These are phyloP conservation scores for Lateolabrax maculatus DNA, from an alignment of 2,797 vertebrate genomes.

Conservation along the genomic window DNA sequence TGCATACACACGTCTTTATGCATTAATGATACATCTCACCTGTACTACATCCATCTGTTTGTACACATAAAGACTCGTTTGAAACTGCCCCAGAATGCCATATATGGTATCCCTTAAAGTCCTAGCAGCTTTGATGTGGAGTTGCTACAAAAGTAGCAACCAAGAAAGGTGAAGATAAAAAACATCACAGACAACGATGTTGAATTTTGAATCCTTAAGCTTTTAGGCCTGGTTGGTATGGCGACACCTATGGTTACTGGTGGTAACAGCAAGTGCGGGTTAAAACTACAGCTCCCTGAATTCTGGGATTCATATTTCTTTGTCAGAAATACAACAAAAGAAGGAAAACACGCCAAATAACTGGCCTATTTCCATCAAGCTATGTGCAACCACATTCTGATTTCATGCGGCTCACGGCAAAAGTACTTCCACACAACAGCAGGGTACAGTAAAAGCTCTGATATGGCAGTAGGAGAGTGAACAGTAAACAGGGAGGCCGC, in stretches of 20 bases:
- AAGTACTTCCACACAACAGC: no score
- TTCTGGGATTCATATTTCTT: no score
- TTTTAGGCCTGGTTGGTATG: no score
- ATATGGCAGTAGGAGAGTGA: no score
- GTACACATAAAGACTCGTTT: neutral
- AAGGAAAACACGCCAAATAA: no score
- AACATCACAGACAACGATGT: neutral
- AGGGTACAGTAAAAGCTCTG: no score
- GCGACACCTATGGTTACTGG: neutral
- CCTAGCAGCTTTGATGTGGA: neutral
- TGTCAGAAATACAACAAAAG: no score
- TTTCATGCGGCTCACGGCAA: no score
- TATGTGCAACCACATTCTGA: no score
- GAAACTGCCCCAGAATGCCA: neutral
- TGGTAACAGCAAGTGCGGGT: neutral
- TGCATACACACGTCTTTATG: neutral
- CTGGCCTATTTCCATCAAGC: no score
- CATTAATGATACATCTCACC: neutral
- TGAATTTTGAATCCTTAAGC: neutral
- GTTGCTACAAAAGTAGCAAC: neutral
- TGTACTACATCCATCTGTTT: neutral
- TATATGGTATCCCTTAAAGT: neutral
- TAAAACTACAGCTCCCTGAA: neutral
- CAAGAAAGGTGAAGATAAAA: neutral
- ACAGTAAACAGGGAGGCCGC: no score